Evolutionary conservation across 2,113 vertebrate species (phyloP), one percentile per base, ranked within the genome.

Genomic region (Calonectris borealis): DNA sequence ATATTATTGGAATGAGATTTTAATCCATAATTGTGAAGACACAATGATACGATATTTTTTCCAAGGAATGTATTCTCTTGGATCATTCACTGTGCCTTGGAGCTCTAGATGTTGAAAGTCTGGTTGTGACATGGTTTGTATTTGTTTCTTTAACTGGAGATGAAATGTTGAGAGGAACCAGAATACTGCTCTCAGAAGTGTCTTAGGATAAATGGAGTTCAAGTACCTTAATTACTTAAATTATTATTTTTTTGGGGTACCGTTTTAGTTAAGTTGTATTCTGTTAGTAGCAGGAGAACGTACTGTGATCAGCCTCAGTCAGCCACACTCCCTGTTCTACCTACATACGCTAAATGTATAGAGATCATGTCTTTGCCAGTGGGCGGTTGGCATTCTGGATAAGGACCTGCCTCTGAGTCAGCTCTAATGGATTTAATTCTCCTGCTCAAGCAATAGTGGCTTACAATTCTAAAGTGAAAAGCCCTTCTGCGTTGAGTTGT

Each of bases 401-500:
- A 51, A 92, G 72, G 64, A 44, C 57, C 86, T 94, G 68, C 91
- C 80, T 83, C 94, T 78, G 90, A 93, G 29, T 57, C 91, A 89
- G 84, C 90, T 77, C 93, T 57, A 15, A 40, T 24, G 66, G 70
- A 5, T 83, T 86, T 69, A 86, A 80, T 52, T 42, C 82, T 91
- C 46, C 72, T 72, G 65, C 64, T 87, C 84, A 64, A 86, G 86
- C 65, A 93, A 69, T 3, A 61, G 31, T 61, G 84, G 40, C 25
- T 93, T 69, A 65, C 81, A 14, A 78, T 73, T 34, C 36, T 54
- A 5, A 58, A 77, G 36, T 54, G 75, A 79, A 92, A 95, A 95
- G 8, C 85, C 70, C 75, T 90, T 69, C 71, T 95, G 62, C 68
- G 82, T 83, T 95, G 48, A 77, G 85, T 84, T 89, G 88, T 88